A percentile compares a stretch with the other conserved stretches of the same genome.
phyloP scores from a whole-genome alignment of 2,113 vertebrate species.

The Cynocephalus volans region DNA sequence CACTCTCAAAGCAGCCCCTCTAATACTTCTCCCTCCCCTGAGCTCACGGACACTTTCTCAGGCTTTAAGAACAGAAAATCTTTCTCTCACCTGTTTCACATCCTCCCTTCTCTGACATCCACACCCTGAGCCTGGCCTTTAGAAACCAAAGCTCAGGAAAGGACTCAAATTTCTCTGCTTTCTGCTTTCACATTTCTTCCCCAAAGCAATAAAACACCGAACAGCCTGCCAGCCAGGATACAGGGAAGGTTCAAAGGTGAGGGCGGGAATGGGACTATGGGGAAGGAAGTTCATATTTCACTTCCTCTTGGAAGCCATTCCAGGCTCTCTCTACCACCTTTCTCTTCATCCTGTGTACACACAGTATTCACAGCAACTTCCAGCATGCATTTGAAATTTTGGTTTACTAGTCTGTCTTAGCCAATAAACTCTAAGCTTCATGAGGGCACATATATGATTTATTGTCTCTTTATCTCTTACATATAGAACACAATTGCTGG shows the following conservation, averaged over 20 bases:
- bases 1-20: not conserved
- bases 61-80: not conserved
- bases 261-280: not conserved
- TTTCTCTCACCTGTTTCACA: not conserved
- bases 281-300: not conserved
- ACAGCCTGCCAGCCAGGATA: not conserved
- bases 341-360: not conserved
- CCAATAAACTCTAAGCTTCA: not conserved
- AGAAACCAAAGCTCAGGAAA: not conserved
- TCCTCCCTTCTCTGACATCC: not conserved
- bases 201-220: not conserved
- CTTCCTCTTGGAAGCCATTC: slow-evolving; percentile 6
- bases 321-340: not conserved
- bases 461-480: not conserved
- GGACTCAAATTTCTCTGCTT: not conserved
- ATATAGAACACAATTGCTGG: not conserved
- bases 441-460: not conserved
- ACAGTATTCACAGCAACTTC: not conserved
- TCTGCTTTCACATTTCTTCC: not conserved
- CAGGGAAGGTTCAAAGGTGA: not conserved
- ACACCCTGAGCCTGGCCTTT: not conserved
- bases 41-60: not conserved
- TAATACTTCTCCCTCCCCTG: not conserved
- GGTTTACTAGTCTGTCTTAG: not conserved
- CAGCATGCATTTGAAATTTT: not conserved